Percentiles rank a stretch among this genome's conserved stretches.
Evolutionary conservation across 2,113 vertebrate species (phyloP).

Genomic region (Pelobates fuscus): DNA sequence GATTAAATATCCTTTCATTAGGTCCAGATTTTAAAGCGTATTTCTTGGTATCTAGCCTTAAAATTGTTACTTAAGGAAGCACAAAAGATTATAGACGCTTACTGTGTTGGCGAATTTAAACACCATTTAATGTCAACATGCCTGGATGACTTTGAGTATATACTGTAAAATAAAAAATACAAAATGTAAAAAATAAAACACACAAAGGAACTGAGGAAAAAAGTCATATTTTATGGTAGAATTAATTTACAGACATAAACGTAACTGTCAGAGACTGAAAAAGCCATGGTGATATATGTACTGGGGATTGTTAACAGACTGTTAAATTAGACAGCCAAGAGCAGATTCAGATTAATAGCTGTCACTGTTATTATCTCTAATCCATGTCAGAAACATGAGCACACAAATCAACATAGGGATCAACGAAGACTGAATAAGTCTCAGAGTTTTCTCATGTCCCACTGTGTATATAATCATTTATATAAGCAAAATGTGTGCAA

Average conservation of each 20-base stretch:
- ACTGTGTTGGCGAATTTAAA: not conserved
- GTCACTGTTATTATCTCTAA: constrained; percentile 57
- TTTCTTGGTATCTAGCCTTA: constrained; percentile 7
- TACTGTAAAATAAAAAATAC: not conserved
- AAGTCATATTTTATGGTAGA: constrained; percentile 8
- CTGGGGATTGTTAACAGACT: constrained; percentile 45
- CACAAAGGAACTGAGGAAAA: not conserved
- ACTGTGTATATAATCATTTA: no score
- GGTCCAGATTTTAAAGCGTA: constrained; percentile 1
- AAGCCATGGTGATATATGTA: constrained; percentile 28
- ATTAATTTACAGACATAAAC: constrained; percentile 24
- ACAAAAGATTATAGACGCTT: not conserved
- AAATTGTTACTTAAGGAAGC: not conserved
- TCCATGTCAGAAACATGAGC: constrained; percentile 51
- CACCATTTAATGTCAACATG: constrained; percentile 1
- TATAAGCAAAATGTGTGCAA: no score
- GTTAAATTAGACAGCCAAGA: constrained; percentile 53
- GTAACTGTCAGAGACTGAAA: constrained; percentile 3
- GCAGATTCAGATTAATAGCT: constrained; percentile 52
- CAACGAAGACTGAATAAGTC: constrained; percentile 58
- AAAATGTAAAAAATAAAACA: not conserved
- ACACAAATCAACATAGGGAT: constrained; percentile 57
- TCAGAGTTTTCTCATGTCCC: no score
- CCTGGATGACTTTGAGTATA: not conserved
- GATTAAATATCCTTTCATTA: not conserved